Base-by-base conservation (phyloP, 23 tunicate species). In the Ascidia mentula region DNA sequence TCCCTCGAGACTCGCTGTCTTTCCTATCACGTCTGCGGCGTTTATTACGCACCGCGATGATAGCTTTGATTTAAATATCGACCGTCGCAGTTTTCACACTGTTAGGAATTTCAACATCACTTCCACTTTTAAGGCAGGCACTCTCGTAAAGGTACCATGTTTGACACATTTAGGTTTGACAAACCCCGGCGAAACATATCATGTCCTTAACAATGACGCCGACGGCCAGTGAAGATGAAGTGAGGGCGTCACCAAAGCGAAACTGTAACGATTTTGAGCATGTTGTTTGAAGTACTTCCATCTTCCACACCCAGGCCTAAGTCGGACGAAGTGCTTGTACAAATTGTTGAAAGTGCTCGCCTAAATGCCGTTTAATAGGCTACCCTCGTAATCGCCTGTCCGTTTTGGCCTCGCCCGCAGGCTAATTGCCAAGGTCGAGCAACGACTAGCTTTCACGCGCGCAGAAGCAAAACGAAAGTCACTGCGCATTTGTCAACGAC, bases 251-350 rank as follows among this genome's bases (percentile, higher is more conserved):
- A n/a, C n/a, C n/a, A n/a, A n/a, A n/a, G n/a, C n/a, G n/a, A n/a
- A n/a, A n/a, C n/a, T n/a, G n/a, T n/a, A n/a, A n/a, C n/a, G n/a
- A n/a, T n/a, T n/a, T n/a, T n/a, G n/a, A n/a, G n/a, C n/a, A n/a
- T n/a, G n/a, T n/a, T n/a, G n/a, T n/a, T n/a, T n/a, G n/a, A n/a
- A n/a, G n/a, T n/a, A n/a, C n/a, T n/a, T n/a, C n/a, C n/a, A n/a
- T n/a, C n/a, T n/a, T n/a, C n/a, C n/a, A n/a, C n/a, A n/a, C n/a
- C n/a, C n/a, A n/a, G 4, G 65, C 13, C 24, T 53, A 53, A 53
- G 65, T 53, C 7, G 65, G 65, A 53, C 24, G 65, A 53, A 53
- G 65, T 53, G 28, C 65, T 53, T 53, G 65, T n/a, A 28, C 65
- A 53, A 53, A 53, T 53, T 53, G 65, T 53, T 53, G 65, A 20